Conservation (phyloP, 2,888 invertebrate species). For the Nomada ferruginata region DNA sequence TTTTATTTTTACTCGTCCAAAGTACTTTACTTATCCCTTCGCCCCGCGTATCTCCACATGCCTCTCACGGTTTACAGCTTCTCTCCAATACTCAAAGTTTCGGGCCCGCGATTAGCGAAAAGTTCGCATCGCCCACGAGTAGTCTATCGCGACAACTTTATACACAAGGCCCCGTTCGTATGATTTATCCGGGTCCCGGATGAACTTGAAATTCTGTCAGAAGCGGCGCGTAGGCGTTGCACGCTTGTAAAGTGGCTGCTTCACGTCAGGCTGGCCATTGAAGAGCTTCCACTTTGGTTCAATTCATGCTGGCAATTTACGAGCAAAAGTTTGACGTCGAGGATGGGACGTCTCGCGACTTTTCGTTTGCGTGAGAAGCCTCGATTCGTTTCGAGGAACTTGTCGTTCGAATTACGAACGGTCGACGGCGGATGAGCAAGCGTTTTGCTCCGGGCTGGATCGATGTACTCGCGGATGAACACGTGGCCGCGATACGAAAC, state of each 20-base stretch:
- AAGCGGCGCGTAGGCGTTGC: constrained; percentile 61
- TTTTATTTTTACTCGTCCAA: no score
- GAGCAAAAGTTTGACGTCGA: constrained; percentile 28
- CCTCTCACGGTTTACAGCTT: background rate
- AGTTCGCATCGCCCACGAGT: constrained; percentile 24
- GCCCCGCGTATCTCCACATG: constrained; percentile 14
- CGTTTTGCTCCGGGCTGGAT: constrained; percentile 12
- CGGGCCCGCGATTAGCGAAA: constrained; percentile 26
- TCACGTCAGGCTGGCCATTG: constrained; percentile 55
- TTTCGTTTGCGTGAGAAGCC: background rate
- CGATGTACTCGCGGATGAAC: constrained; percentile 5
- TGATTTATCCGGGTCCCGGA: constrained; percentile 62
- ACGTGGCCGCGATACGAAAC: constrained; percentile 10
- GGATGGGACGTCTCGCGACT: constrained; percentile 21
- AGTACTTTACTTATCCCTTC: background rate
- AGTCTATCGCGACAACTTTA: constrained; percentile 42
- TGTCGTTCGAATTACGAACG: background rate
- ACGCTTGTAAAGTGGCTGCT: constrained; percentile 64
- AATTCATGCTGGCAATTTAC: constrained; percentile 10
- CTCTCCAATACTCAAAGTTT: background rate
- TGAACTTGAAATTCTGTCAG: constrained; percentile 69
- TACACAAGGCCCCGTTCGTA: constrained; percentile 17
- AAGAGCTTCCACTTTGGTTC: constrained; percentile 40
- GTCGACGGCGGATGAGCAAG: constrained; percentile 4
- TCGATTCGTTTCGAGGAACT: constrained; percentile 14